Percentiles rank a stretch among this genome's conserved stretches.
These are phyloP conservation scores for Nyctalus aviator DNA, from an alignment of 2,797 vertebrate species.

Conservation along the genomic window DNA sequence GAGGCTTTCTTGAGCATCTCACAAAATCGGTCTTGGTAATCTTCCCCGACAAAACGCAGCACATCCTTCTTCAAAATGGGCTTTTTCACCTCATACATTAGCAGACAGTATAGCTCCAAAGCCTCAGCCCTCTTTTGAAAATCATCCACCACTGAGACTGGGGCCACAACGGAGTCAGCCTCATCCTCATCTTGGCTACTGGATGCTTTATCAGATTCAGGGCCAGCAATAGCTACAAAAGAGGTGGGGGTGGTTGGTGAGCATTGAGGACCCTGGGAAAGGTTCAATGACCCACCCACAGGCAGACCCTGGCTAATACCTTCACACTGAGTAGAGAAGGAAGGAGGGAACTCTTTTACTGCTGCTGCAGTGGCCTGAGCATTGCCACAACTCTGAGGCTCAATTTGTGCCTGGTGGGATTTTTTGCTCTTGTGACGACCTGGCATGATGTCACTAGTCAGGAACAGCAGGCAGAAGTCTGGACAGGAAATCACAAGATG, in stretches of 20 bases:
- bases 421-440: neutral
- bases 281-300: neutral
- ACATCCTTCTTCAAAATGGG: slow-evolving; percentile 5
- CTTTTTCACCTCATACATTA: neutral
- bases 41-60: neutral
- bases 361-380: neutral
- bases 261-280: neutral
- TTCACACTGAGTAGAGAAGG: neutral
- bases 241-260: accelerated
- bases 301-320: neutral
- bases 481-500: neutral
- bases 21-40: neutral
- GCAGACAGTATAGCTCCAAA: neutral
- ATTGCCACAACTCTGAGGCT: accelerated
- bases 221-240: neutral
- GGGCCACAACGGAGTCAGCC: accelerated
- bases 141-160: accelerated
- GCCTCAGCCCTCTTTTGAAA: accelerated
- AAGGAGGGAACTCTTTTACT: neutral
- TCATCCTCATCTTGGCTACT: neutral
- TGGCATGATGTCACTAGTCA: slow-evolving; percentile 45
- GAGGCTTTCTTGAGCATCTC: slow-evolving; percentile 49
- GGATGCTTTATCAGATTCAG: neutral
- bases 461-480: neutral
- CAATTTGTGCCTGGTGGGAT: accelerated